Evolutionary conservation across 2,797 vertebrate species (phyloP), one percentile per base, ranked within the genome.

Genomic region (Hyperoplus immaculatus): DNA sequence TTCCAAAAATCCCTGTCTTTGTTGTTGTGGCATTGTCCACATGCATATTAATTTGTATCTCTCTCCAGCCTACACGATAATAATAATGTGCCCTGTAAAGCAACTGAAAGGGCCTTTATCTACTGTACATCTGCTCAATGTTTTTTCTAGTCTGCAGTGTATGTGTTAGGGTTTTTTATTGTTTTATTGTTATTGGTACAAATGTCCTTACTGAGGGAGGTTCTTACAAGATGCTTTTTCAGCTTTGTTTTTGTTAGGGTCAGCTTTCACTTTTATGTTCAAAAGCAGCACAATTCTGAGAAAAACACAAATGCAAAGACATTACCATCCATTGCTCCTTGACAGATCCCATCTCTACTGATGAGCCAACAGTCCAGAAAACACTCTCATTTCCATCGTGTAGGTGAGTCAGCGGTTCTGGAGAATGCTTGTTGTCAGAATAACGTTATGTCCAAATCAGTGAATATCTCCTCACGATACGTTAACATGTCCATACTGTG

Each of bases 21-120:
- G 55, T 66, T 75, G 57, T 49, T 65, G 71, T 72, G 29, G 45
- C 8, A 58, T 38, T 53, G 46, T 64, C 67, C 42, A 57, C 56
- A 46, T 75, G 21, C 51, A 66, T 78, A 43, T 77, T 70, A 3
- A 77, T 71, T 69, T 72, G 41, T 45, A 42, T 41, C 42, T 63
- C 47, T 50, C 47, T 50, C 56, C 54, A 72, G 57, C 58, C 16
- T 49, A 5, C 46, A 46, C 49, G 60, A 49, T 58, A 56, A 71
- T 39, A 63, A 49, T 58, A 56, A 71, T 39, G 6, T 4, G 0
- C 45, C 64, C 51, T 60, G 18, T 59, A 75, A 82, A 70, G 54
- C 65, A 55, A 58, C 16, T 43, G 49, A 51, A 75, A 15, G 49
- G 29, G 62, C 62, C 59, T 75, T 71, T 77, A 69, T 78, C 70